These are phyloP conservation scores for Netta rufina DNA, from an alignment of 2,797 vertebrate species.

Conservation along the genomic window DNA sequence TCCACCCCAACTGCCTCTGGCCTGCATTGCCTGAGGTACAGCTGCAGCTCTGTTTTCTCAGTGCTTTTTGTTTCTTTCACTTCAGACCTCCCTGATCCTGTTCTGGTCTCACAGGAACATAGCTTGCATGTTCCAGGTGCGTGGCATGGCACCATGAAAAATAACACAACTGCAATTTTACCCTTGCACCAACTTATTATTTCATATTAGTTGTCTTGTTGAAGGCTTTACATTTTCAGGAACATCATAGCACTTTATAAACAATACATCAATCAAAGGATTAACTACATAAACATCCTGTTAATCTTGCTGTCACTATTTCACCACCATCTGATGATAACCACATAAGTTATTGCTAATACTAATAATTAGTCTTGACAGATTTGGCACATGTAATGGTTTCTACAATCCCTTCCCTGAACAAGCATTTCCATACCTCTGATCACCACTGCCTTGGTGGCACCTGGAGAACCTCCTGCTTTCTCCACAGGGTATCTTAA, in stretches of 20 bases:
- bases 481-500: neutral
- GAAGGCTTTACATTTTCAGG: neutral
- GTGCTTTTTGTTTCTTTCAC: neutral
- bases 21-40: neutral
- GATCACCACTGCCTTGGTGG: neutral
- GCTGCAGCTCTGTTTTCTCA: neutral
- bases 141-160: accelerated
- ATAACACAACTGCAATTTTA: neutral
- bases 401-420: neutral
- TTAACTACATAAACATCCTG: neutral
- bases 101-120: neutral
- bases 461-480: neutral
- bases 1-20: neutral
- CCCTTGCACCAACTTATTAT: neutral
- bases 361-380: neutral
- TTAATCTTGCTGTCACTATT: neutral
- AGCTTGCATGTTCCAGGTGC: neutral
- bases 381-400: accelerated
- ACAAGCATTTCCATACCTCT: neutral
- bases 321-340: neutral
- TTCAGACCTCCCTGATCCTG: neutral
- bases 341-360: neutral
- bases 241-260: neutral
- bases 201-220: neutral
- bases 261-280: neutral